phyloP scores from a whole-genome alignment of 2,113 vertebrate genomes.

The Oryzias javanicus region DNA sequence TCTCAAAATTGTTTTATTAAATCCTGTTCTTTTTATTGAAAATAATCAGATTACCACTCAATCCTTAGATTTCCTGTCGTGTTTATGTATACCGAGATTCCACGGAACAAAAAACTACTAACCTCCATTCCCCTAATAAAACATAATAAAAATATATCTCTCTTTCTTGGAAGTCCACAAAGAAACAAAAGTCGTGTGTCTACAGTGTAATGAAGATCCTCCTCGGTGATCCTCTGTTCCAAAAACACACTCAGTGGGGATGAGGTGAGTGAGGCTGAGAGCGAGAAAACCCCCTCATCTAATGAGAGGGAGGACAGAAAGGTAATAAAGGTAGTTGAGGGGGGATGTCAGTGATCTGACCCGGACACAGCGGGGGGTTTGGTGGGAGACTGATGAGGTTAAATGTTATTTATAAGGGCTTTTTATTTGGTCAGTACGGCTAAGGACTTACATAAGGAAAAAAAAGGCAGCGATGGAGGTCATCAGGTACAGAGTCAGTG shows the following conservation, averaged over 20 bases:
- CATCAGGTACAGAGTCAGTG: constrained; percentile 11
- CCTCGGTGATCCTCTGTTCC: constrained; percentile 51
- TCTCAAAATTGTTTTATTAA: neutral
- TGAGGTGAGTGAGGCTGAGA: constrained; percentile 44
- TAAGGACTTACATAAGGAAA: constrained; percentile 34
- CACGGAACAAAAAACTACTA: constrained; percentile 27
- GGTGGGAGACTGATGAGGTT: constrained; percentile 46
- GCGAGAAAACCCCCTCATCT: constrained; percentile 44
- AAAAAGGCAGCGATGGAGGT: constrained; percentile 13
- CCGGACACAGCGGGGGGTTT: constrained; percentile 34
- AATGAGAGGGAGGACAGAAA: constrained; percentile 63
- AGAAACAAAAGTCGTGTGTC: constrained; percentile 24
- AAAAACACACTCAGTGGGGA: constrained; percentile 54
- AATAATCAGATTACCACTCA: constrained; percentile 15
- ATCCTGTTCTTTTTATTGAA: constrained; percentile 6
- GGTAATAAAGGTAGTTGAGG: constrained; percentile 47
- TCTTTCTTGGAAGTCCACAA: constrained; percentile 18
- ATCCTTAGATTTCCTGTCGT: constrained; percentile 9
- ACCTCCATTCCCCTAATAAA: constrained; percentile 60
- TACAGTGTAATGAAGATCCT: constrained; percentile 62
- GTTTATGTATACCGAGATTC: constrained; percentile 21
- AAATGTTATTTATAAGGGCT: constrained; percentile 36
- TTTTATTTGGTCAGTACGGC: constrained; percentile 19
- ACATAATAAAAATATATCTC: constrained; percentile 31
- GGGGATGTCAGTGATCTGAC: constrained; percentile 49